Percentiles rank a stretch among this genome's conserved stretches.
These are phyloP conservation scores for Lutjanus argentimaculatus DNA, from an alignment of 2,797 vertebrate genomes.

Conservation along the genomic window DNA sequence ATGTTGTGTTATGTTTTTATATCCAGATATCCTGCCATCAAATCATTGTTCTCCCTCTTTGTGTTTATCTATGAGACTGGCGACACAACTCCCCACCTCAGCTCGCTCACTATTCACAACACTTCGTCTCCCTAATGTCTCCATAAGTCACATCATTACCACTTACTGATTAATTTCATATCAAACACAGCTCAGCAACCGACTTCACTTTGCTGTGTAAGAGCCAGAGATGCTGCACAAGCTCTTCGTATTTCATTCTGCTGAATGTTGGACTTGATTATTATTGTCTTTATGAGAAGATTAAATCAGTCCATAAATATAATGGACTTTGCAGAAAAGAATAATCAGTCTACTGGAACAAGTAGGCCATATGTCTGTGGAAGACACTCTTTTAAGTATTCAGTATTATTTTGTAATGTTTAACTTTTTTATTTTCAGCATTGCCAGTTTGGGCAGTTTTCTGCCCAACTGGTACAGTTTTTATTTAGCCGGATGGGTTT, in stretches of 20 bases:
- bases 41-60: neutral
- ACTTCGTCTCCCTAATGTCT: constrained; percentile 21
- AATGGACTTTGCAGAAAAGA: constrained; percentile 2
- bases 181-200: constrained; percentile 3
- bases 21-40: constrained; percentile 13
- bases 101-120: constrained; percentile 18
- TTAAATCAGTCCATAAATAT: constrained; percentile 1
- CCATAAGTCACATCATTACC: constrained; percentile 28
- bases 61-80: neutral
- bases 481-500: too few relatives aligned
- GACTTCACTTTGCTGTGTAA: neutral
- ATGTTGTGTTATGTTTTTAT: constrained; percentile 17
- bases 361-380: neutral
- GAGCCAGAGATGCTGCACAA: neutral
- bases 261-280: neutral
- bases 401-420: neutral
- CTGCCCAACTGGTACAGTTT: too few relatives aligned
- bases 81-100: constrained; percentile 5
- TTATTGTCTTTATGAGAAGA: constrained; percentile 11
- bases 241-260: neutral
- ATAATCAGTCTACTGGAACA: neutral
- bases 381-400: neutral
- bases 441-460: too few relatives aligned
- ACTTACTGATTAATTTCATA: constrained; percentile 30
- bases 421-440: neutral